Evolutionary conservation across 2,888 invertebrate species (phyloP), one percentile per base, ranked within the genome.

Genomic region (Philereme transversata): DNA sequence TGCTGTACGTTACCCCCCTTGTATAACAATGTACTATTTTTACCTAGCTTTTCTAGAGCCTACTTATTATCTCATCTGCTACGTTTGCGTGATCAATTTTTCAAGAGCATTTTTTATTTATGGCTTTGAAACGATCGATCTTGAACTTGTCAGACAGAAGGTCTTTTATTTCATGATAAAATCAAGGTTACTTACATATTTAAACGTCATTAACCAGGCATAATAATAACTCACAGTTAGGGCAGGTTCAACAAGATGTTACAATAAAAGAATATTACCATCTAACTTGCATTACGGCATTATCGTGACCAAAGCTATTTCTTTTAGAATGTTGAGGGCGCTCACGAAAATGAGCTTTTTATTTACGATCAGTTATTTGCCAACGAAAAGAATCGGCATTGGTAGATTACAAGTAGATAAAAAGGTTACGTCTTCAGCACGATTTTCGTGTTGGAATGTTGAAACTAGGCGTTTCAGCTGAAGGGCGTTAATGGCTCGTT

Each of bases 271-370:
- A 80, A 81, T 78, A 72, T 76, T 72, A 76, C 81, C 78, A 86
- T 89, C 78, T 81, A 86, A 86, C 74, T 87, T 81, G 77, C 83
- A 86, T 89, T 86, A 87, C 73, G 76, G 66, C 77, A 68, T 63
- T 83, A 71, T 83, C 90, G 89, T 89, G 91, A 89, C 84, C 71
- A 48, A 81, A 81, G 61, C 78, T 77, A 88, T 88, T 90, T 84
- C 82, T 86, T 89, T 85, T 80, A 75, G 67, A 77, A 78, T 72
- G 74, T 78, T 79, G 74, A 82, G 80, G 81, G 83, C 82, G 82
- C 81, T 86, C 87, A 90, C 86, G 87, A 83, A 88, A 86, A 84
- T 81, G 73, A 81, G 79, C 78, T 79, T 74, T 74, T 75, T 82
- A 84, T 90, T 88, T 88, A 89, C 75, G 81, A 73, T 69, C 67